Evolutionary conservation across 2,797 vertebrate species (phyloP).

Genomic region (Lagocephalus sceleratus): DNA sequence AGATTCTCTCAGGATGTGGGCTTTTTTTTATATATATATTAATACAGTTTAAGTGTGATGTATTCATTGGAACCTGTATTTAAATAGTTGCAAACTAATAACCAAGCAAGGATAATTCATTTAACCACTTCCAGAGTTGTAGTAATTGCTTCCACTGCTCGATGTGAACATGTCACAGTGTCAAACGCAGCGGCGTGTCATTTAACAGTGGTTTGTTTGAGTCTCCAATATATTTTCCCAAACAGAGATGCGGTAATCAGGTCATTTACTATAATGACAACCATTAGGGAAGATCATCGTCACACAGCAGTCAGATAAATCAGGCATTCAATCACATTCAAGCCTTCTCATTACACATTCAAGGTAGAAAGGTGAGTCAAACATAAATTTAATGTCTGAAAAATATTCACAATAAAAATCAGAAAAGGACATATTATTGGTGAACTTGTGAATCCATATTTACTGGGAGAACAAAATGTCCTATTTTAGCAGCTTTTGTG

Average conservation of each 20-base stretch:
- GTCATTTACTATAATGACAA: constrained; percentile 81
- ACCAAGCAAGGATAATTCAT: not conserved
- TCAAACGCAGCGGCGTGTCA: constrained; percentile 51
- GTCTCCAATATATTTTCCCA: constrained; percentile 64
- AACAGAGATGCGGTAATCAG: constrained; percentile 75
- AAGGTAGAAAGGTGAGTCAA: constrained; percentile 19
- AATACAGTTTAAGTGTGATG: no score
- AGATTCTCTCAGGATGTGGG: no score
- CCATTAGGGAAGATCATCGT: constrained; percentile 70
- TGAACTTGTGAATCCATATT: constrained; percentile 5
- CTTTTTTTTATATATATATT: no score
- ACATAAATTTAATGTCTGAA: no score
- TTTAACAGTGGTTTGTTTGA: constrained; percentile 66
- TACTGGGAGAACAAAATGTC: constrained; percentile 13
- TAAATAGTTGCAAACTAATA: no score
- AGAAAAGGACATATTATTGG: not conserved
- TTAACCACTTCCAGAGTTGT: not conserved
- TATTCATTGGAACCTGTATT: no score
- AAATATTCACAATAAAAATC: constrained; percentile 4
- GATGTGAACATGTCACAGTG: constrained; percentile 48
- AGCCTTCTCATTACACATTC: constrained; percentile 19
- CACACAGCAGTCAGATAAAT: constrained; percentile 69
- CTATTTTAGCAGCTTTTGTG: constrained; percentile 47
- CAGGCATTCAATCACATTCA: constrained; percentile 62
- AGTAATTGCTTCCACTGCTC: constrained; percentile 13